These are phyloP conservation scores for Paradoxurus hermaphroditus DNA, from an alignment of 2,113 vertebrate genomes.

Conservation along the genomic window DNA sequence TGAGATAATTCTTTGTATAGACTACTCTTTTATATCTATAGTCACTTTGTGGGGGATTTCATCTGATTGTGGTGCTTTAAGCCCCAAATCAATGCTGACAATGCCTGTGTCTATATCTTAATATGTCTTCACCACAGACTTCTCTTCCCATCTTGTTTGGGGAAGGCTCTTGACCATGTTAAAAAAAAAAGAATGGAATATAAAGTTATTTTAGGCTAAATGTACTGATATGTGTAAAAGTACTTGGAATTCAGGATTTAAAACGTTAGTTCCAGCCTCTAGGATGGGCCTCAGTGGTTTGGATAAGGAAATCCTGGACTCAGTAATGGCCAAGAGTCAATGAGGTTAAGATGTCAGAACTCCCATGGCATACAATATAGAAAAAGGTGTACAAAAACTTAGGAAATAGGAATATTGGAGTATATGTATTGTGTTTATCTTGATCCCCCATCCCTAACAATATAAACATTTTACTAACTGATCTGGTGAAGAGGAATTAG, in stretches of 20 bases:
- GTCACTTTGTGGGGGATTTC: background rate
- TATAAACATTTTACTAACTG: background rate
- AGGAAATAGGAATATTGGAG: background rate
- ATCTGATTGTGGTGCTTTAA: background rate
- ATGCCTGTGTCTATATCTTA: background rate
- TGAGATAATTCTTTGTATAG: background rate
- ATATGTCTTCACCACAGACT: background rate
- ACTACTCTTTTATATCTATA: background rate
- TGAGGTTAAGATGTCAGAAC: background rate
- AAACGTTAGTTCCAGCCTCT: background rate
- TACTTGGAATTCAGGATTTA: background rate
- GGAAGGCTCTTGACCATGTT: background rate
- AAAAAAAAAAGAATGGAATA: background rate
- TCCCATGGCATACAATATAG: background rate
- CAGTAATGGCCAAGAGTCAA: background rate
- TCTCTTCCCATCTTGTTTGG: background rate
- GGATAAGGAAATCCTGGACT: background rate
- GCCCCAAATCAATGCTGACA: background rate
- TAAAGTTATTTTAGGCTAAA: background rate
- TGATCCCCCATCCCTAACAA: background rate
- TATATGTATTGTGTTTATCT: background rate
- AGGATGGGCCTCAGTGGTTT: background rate
- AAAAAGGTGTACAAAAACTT: background rate
- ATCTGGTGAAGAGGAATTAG: background rate
- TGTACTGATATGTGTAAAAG: background rate